Percentiles rank a stretch among this genome's conserved stretches.
Evolutionary conservation across 2,797 vertebrate genomes (phyloP).

Genomic region (Urophycis tenuis): DNA sequence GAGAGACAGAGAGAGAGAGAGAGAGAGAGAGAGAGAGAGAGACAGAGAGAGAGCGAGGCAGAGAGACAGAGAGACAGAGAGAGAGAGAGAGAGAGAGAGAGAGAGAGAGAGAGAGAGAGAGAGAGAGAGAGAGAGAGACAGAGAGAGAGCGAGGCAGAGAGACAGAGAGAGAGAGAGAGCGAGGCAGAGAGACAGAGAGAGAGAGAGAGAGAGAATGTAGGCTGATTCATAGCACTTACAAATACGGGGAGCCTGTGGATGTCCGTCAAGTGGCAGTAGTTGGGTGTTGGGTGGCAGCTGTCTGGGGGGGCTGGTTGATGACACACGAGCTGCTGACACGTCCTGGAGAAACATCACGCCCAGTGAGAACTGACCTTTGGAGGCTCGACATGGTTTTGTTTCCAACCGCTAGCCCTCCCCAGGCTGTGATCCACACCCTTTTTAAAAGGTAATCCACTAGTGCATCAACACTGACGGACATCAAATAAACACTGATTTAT

Average conservation of each 20-base stretch:
- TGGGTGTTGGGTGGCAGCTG: not conserved
- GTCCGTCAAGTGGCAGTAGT: not conserved
- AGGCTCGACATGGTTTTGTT: not conserved
- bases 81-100: not conserved
- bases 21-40: not conserved
- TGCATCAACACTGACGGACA: not conserved
- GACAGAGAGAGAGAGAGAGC: not conserved
- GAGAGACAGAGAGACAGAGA: no score
- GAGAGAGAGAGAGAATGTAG: not conserved
- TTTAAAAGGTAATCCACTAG: not conserved
- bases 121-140: not conserved
- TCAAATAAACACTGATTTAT: not conserved
- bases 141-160: not conserved
- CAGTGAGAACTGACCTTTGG: not conserved
- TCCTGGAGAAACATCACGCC: not conserved
- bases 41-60: not conserved
- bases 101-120: not conserved
- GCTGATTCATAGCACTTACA: not conserved
- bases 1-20: not conserved
- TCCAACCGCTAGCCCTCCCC: not conserved
- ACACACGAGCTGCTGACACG: not conserved
- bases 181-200: not conserved
- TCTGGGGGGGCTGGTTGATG: not conserved
- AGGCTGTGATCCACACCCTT: not conserved
- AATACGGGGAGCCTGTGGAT: not conserved